Percentiles rank a stretch among this genome's conserved stretches.
These are phyloP conservation scores for Drosophila bocki DNA, from an alignment of 1,140 invertebrate genomes.

Conservation along the genomic window DNA sequence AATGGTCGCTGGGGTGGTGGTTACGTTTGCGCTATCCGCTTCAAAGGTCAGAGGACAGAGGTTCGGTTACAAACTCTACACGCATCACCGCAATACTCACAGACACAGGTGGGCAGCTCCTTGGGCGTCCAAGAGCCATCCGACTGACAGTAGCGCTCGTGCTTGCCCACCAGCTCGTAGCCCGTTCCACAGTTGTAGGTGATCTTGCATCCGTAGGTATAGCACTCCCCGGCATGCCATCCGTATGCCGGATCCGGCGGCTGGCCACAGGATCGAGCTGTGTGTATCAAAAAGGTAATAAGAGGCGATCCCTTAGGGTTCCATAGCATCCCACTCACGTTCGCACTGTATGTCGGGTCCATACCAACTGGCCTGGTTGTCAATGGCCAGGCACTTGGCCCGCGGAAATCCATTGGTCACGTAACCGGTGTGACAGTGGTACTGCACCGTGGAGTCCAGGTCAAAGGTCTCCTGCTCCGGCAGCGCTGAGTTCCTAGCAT, in stretches of 20 bases:
- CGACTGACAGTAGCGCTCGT: constrained; percentile 93
- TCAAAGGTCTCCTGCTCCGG: constrained; percentile 93
- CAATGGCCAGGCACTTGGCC: constrained; percentile 94
- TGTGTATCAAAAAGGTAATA: constrained; percentile 3
- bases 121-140: constrained; percentile 95
- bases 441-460: constrained; percentile 93
- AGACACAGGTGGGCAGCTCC: constrained; percentile 95
- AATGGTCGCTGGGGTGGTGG: constrained; percentile 66
- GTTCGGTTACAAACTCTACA: constrained; percentile 45
- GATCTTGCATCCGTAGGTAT: constrained; percentile 95
- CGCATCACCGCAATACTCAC: constrained; percentile 86
- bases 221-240: constrained; percentile 95
- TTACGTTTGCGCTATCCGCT: constrained; percentile 80
- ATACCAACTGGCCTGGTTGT: constrained; percentile 94
- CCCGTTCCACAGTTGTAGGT: constrained; percentile 96
- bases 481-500: constrained; percentile 94
- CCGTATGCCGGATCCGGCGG: constrained; percentile 96
- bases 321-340: constrained; percentile 88
- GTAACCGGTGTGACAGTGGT: constrained; percentile 92
- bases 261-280: constrained; percentile 93
- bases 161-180: constrained; percentile 94
- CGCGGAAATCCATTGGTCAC: constrained; percentile 74
- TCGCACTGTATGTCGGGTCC: constrained; percentile 97
- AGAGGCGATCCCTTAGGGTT: neutral
- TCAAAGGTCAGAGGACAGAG: constrained; percentile 54